These are phyloP conservation scores for Gnatocerus cornutus DNA, from an alignment of 2,888 invertebrate genomes.

Conservation along the genomic window DNA sequence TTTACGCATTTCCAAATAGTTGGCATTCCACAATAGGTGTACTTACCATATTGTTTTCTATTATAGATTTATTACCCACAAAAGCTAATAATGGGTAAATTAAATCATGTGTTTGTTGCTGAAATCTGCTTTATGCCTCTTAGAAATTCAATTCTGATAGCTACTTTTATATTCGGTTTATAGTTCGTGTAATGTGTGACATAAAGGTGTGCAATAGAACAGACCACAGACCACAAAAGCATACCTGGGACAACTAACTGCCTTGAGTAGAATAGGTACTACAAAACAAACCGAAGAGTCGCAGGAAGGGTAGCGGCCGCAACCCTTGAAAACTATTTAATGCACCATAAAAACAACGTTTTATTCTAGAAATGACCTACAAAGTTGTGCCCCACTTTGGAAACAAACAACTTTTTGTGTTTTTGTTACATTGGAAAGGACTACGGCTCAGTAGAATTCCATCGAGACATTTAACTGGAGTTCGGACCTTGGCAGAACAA, in stretches of 20 bases:
- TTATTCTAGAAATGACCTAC: no score
- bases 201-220: constrained; percentile 20
- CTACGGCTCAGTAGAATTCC: no score
- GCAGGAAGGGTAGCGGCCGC: neutral
- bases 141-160: neutral
- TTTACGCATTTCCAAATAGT: constrained; percentile 33
- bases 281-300: neutral
- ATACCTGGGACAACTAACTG: constrained; percentile 17
- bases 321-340: constrained; percentile 9
- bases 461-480: no score
- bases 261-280: neutral
- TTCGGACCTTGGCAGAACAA: neutral
- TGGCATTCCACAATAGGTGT: constrained; percentile 24
- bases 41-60: constrained; percentile 28
- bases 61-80: constrained; percentile 22
- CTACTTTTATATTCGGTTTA: neutral
- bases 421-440: no score
- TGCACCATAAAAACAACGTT: neutral
- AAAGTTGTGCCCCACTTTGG: no score
- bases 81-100: constrained; percentile 6
- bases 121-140: constrained; percentile 3
- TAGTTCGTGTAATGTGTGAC: constrained; percentile 14
- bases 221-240: constrained; percentile 30
- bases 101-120: neutral
- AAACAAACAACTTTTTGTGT: no score